phyloP scores from a whole-genome alignment of 92 coral and sea anemone genomes.

The Heteractis magnifica region DNA sequence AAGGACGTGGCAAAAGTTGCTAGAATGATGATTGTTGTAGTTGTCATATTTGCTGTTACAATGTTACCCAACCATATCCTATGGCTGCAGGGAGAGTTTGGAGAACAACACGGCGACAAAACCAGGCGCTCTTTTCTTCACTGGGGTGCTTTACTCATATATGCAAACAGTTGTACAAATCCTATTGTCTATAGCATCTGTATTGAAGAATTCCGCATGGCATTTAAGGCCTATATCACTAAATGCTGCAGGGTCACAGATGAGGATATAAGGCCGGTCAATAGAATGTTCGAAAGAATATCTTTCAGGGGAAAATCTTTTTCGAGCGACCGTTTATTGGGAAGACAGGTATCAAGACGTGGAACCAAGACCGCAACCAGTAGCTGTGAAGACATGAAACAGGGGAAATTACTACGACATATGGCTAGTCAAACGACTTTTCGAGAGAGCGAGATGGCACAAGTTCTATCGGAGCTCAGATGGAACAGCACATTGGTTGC shows the following conservation, averaged over 20 bases:
- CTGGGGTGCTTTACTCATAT: conserved; percentile 81
- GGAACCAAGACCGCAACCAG: conserved; percentile 9
- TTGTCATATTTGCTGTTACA: conserved; percentile 72
- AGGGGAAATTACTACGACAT: conserved; percentile 10
- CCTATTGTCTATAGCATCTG: conserved; percentile 85
- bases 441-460: conserved; percentile 23
- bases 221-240: conserved; percentile 78
- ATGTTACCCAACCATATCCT: conserved; percentile 84
- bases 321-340: conserved; percentile 55
- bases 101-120: conserved; percentile 14
- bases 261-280: conserved; percentile 66
- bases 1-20: conserved; percentile 79
- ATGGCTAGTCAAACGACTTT: conserved; percentile 29
- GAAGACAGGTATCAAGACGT: conserved; percentile 52
- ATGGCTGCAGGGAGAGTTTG: conserved; percentile 73
- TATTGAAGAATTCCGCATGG: conserved; percentile 81
- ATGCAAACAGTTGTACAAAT: conserved; percentile 83
- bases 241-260: conserved; percentile 85
- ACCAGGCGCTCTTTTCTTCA: conserved; percentile 44
- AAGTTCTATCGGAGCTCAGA: not conserved
- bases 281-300: conserved; percentile 77
- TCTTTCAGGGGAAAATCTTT: conserved; percentile 66
- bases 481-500: conserved; percentile 2
- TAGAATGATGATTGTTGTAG: conserved; percentile 77
- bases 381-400: conserved; percentile 1